These are phyloP conservation scores for Scomber scombrus DNA, from an alignment of 2,113 vertebrate genomes.

Conservation along the genomic window DNA sequence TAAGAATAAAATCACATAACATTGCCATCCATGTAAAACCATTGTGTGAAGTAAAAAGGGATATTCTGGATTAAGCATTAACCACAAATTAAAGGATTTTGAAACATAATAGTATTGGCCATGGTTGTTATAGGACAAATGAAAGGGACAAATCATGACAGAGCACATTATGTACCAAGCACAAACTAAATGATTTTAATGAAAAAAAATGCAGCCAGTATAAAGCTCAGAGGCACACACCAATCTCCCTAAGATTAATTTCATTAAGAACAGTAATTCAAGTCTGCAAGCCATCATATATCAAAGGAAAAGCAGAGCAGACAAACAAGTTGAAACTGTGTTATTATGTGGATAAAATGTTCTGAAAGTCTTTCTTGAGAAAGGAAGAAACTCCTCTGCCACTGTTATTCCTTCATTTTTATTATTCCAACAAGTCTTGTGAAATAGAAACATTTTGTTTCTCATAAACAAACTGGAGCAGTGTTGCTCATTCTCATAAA, in stretches of 20 bases:
- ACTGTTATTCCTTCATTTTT: neutral
- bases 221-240: slow-evolving; percentile 47
- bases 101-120: slow-evolving; percentile 33
- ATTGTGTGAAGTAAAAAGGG: slow-evolving; percentile 19
- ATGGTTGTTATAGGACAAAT: slow-evolving; percentile 48
- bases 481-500: slow-evolving; percentile 28
- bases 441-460: slow-evolving; percentile 28
- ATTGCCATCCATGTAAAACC: slow-evolving; percentile 4
- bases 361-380: neutral
- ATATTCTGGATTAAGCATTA: slow-evolving; percentile 34
- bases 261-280: slow-evolving; percentile 46
- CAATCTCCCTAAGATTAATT: slow-evolving; percentile 56
- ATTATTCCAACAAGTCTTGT: slow-evolving; percentile 16
- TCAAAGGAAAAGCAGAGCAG: slow-evolving; percentile 37
- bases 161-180: slow-evolving; percentile 35
- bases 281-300: slow-evolving; percentile 36
- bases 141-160: slow-evolving; percentile 41
- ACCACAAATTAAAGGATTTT: slow-evolving; percentile 42
- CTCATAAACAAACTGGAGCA: slow-evolving; percentile 30
- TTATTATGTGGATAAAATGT: slow-evolving; percentile 19
- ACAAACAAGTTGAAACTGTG: slow-evolving; percentile 37
- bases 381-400: slow-evolving; percentile 1
- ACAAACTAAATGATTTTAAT: slow-evolving; percentile 50
- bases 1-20: slow-evolving; percentile 10
- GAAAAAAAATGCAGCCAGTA: slow-evolving; percentile 25